phyloP scores from a whole-genome alignment of 1,140 invertebrate species.

The Vollenhovia emeryi region DNA sequence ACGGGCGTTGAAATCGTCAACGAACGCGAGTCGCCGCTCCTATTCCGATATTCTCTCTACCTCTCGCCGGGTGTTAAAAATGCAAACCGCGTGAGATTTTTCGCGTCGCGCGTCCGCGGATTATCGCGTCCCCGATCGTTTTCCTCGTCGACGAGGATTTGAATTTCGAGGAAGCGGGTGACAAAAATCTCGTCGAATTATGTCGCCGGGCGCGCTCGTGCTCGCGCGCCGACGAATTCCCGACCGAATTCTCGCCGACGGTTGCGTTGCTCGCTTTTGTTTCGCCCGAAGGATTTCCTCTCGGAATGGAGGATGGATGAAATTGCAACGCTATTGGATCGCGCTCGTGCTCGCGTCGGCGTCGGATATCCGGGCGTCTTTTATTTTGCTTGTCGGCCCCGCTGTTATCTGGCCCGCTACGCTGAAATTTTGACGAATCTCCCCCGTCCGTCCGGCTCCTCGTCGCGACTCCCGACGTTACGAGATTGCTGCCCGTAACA shows the following conservation, averaged over 20 bases:
- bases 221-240: constrained; percentile 22
- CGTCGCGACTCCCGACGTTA: constrained; percentile 38
- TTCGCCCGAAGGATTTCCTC: constrained; percentile 59
- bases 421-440: constrained; percentile 60
- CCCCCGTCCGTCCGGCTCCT: constrained; percentile 23
- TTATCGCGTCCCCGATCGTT: constrained; percentile 44
- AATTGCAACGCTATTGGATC: constrained; percentile 57
- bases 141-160: constrained; percentile 39
- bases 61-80: constrained; percentile 8
- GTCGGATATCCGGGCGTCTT: constrained; percentile 57
- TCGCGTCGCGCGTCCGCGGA: constrained; percentile 15
- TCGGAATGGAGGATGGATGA: constrained; percentile 53
- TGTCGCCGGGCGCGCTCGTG: constrained; percentile 28
- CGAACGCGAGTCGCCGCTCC: not conserved
- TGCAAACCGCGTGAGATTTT: constrained; percentile 24
- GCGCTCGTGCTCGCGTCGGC: constrained; percentile 14
- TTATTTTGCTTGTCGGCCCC: constrained; percentile 57
- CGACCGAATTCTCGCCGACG: constrained; percentile 42
- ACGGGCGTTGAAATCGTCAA: not conserved
- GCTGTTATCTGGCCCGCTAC: constrained; percentile 57
- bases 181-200: constrained; percentile 56
- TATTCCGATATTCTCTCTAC: constrained; percentile 14
- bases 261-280: constrained; percentile 48
- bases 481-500: constrained; percentile 54
- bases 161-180: constrained; percentile 37